phyloP scores from a whole-genome alignment of 2,797 vertebrate species.

The Geotrypetes seraphini region DNA sequence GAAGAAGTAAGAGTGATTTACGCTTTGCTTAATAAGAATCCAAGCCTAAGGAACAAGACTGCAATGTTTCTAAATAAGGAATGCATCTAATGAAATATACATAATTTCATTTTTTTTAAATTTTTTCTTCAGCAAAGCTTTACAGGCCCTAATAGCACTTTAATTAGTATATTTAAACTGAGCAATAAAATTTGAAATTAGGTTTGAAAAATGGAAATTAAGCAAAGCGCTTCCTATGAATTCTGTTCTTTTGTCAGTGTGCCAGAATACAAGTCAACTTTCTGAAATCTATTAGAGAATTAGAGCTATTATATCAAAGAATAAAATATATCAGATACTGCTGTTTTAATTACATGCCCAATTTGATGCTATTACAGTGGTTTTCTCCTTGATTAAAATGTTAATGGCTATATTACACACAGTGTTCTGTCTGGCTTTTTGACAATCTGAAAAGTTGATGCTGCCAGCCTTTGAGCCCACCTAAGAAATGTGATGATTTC shows the following conservation, averaged over 20 bases:
- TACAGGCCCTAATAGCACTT: slow-evolving; percentile 35
- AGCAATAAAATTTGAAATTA: slow-evolving; percentile 52
- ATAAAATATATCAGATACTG: slow-evolving; percentile 28
- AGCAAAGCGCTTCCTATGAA: slow-evolving; percentile 29
- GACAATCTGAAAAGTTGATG: slow-evolving; percentile 24
- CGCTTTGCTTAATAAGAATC: slow-evolving; percentile 22
- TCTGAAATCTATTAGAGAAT: slow-evolving; percentile 37
- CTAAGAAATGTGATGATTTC: slow-evolving; percentile 17
- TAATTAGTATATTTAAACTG: slow-evolving; percentile 42
- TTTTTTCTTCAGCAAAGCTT: slow-evolving; percentile 42
- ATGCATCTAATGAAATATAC: slow-evolving; percentile 45
- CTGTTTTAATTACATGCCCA: slow-evolving; percentile 34
- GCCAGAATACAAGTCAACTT: slow-evolving; percentile 33
- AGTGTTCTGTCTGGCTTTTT: slow-evolving; percentile 31
- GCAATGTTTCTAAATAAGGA: slow-evolving; percentile 26
- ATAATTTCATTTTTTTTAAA: slow-evolving; percentile 39
- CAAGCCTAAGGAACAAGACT: slow-evolving; percentile 17
- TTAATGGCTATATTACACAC: slow-evolving; percentile 21
- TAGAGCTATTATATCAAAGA: slow-evolving; percentile 28
- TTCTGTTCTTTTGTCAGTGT: slow-evolving; percentile 34
- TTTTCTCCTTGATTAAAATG: slow-evolving; percentile 33
- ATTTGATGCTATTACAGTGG: slow-evolving; percentile 26
- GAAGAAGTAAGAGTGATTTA: slow-evolving; percentile 15
- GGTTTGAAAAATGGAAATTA: slow-evolving; percentile 38
- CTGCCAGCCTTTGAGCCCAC: slow-evolving; percentile 18